Conservation (phyloP, 1,140 invertebrate genomes). For the Drosophila funebris region DNA sequence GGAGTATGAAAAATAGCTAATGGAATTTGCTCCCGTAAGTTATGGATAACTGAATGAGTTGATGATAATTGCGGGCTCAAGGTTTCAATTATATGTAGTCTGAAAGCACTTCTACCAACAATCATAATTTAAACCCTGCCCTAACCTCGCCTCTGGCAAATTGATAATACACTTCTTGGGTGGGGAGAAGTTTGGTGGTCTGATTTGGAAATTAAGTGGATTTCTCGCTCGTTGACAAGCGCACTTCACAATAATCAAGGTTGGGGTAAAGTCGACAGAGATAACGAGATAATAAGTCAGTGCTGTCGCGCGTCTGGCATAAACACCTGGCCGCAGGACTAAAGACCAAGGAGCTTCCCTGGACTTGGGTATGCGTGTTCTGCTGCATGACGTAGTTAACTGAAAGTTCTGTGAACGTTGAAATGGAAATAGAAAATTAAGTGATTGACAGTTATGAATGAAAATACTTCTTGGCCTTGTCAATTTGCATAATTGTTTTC, state of each 20-base stretch:
- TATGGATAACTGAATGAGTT: not conserved
- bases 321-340: slow-evolving; percentile 48
- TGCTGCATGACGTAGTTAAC: slow-evolving; percentile 12
- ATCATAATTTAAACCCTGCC: slow-evolving; percentile 34
- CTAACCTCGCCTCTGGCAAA: slow-evolving; percentile 31
- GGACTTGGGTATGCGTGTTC: slow-evolving; percentile 36
- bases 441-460: slow-evolving; percentile 54
- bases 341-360: not conserved
- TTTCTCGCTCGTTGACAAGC: slow-evolving; percentile 45
- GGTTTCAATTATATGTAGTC: not conserved
- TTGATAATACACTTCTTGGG: not conserved
- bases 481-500: slow-evolving; percentile 70
- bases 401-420: slow-evolving; percentile 34
- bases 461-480: slow-evolving; percentile 43
- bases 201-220: slow-evolving; percentile 54
- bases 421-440: slow-evolving; percentile 33
- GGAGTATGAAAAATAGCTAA: no score
- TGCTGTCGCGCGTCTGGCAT: slow-evolving; percentile 19
- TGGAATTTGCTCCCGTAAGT: not conserved
- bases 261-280: slow-evolving; percentile 31
- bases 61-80: no score
- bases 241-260: slow-evolving; percentile 69
- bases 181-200: not conserved
- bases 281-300: slow-evolving; percentile 56
- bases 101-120: not conserved